Conservation (phyloP, 2,113 vertebrate species). For the Strix uralensis region DNA sequence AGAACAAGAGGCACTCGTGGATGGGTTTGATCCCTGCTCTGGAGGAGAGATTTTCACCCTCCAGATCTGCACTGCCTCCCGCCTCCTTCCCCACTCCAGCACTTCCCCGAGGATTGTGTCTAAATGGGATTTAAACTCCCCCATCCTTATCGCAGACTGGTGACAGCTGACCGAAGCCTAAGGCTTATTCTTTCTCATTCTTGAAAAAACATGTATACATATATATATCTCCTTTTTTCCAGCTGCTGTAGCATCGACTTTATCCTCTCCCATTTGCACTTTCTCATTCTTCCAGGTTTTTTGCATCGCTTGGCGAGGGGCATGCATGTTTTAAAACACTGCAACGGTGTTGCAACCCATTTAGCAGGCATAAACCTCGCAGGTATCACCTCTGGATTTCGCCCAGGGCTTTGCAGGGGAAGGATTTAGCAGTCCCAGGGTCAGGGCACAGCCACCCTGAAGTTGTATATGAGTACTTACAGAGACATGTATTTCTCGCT, state of each 20-base stretch:
- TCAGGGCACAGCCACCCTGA: not conserved
- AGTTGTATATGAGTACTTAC: not conserved
- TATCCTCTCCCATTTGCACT: not conserved
- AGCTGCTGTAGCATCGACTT: not conserved
- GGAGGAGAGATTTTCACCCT: not conserved
- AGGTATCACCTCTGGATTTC: not conserved
- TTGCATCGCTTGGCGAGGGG: rapidly evolving
- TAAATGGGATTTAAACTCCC: constrained; percentile 39
- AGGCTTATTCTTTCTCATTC: not conserved
- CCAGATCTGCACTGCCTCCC: not conserved
- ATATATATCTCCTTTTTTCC: not conserved
- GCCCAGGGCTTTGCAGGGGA: not conserved
- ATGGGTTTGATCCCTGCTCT: not conserved
- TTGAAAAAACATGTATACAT: not conserved
- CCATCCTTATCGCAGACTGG: not conserved
- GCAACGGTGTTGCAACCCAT: not conserved
- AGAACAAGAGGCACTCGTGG: rapidly evolving
- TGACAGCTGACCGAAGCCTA: constrained; percentile 13
- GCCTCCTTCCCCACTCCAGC: not conserved
- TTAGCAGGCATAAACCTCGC: not conserved
- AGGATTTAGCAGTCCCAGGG: not conserved
- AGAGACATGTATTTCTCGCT: not conserved
- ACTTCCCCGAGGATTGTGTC: not conserved
- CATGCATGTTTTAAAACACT: rapidly evolving
- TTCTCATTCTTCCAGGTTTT: not conserved